Conservation (phyloP, 2,888 invertebrate genomes). For the Coecobrya sp. region DNA sequence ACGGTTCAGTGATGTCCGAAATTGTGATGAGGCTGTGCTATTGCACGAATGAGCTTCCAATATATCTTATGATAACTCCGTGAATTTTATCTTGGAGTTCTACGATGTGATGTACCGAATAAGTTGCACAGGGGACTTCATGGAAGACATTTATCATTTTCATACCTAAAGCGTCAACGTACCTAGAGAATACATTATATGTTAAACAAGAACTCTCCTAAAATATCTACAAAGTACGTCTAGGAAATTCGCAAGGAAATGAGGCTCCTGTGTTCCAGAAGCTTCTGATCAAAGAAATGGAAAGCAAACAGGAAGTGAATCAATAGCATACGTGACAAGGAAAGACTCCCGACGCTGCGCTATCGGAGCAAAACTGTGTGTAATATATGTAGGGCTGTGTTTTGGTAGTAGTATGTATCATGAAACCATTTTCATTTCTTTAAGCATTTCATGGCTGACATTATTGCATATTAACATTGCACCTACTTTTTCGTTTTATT, state of each 20-base stretch:
- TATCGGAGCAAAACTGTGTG: neutral
- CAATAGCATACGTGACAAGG: slow-evolving; percentile 31
- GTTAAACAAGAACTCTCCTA: neutral
- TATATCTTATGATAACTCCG: neutral
- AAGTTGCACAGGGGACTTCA: neutral
- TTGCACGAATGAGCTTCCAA: neutral
- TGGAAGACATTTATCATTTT: slow-evolving; percentile 36
- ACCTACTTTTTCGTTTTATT: slow-evolving; percentile 19
- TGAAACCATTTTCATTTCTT: neutral
- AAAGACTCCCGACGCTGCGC: neutral
- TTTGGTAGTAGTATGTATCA: too few species aligned
- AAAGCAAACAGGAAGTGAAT: slow-evolving; percentile 34
- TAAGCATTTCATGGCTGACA: neutral
- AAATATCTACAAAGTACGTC: slow-evolving; percentile 27
- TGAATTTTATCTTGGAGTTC: neutral
- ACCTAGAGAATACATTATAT: slow-evolving; percentile 39
- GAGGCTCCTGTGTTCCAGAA: neutral
- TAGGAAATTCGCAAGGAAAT: slow-evolving; percentile 14
- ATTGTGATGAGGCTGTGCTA: neutral
- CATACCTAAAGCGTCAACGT: neutral
- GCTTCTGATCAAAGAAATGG: slow-evolving; percentile 23
- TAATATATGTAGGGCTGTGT: neutral
- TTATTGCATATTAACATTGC: slow-evolving; percentile 47
- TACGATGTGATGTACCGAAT: neutral
- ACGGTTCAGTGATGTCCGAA: slow-evolving; percentile 38